Evolutionary conservation across 53 echinoderm and acorn worm species (phyloP).

Genomic region (Patiria pectinifera): DNA sequence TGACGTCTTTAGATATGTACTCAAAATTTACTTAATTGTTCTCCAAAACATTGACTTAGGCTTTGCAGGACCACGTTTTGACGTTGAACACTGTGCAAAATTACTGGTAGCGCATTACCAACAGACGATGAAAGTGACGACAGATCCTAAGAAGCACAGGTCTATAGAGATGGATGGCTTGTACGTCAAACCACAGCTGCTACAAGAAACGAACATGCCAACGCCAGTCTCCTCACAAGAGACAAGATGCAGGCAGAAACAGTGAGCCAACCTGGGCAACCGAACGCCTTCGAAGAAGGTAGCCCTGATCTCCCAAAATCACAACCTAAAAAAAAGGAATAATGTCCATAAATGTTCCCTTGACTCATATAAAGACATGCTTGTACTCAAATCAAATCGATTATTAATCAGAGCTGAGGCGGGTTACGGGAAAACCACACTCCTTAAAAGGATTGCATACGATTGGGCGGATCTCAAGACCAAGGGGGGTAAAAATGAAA

Average conservation of each 20-base stretch:
- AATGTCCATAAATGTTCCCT: neutral
- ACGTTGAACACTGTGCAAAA: neutral
- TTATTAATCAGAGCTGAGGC: no score
- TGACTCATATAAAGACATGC: slow-evolving; percentile 11
- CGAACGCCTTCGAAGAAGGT: neutral
- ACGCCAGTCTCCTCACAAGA: neutral
- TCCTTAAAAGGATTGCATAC: slow-evolving; percentile 31
- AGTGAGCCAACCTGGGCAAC: neutral
- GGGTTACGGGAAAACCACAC: no score
- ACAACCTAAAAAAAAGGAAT: neutral
- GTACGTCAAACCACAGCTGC: no score
- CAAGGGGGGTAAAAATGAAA: no score
- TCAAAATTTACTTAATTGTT: no score
- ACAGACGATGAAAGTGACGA: slow-evolving; percentile 15
- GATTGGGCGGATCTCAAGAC: slow-evolving; percentile 14
- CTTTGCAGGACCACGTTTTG: no score
- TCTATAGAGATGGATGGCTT: slow-evolving; percentile 1
- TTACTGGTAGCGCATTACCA: slow-evolving; percentile 13
- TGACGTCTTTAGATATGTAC: no score
- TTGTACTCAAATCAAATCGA: no score
- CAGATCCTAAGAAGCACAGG: neutral
- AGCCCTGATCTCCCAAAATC: no score
- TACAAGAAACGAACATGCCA: no score
- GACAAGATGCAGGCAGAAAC: neutral
- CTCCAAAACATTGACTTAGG: no score